phyloP scores from a whole-genome alignment of 1,140 invertebrate species.

The Drosophila albomicans region DNA sequence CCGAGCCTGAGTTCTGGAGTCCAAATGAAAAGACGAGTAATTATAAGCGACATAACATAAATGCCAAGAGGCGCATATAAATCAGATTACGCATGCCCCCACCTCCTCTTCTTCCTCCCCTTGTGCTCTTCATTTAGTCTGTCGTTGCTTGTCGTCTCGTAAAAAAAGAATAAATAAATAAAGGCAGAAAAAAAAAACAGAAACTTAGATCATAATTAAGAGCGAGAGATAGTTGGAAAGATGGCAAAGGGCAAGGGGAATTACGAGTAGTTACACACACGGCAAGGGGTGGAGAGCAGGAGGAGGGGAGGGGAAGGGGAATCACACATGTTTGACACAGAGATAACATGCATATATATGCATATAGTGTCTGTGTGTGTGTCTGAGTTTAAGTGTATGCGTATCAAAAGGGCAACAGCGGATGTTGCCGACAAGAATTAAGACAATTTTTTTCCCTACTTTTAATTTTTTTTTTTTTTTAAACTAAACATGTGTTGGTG shows the following conservation, averaged over 20 bases:
- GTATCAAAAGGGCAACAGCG: slow-evolving; percentile 37
- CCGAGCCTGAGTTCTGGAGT: not conserved
- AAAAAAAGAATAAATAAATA: slow-evolving; percentile 22
- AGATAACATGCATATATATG: slow-evolving; percentile 3
- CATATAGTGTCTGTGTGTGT: not conserved
- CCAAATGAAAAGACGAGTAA: slow-evolving; percentile 67
- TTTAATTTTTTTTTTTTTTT: slow-evolving; percentile 4
- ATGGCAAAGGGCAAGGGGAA: slow-evolving; percentile 1
- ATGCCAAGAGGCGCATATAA: slow-evolving; percentile 73
- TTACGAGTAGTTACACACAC: not conserved
- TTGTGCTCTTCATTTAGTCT: not conserved
- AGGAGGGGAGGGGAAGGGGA: not conserved
- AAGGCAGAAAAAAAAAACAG: not conserved
- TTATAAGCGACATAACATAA: slow-evolving; percentile 71
- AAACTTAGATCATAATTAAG: slow-evolving; percentile 48
- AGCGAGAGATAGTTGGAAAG: slow-evolving; percentile 37
- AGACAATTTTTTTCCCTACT: slow-evolving; percentile 17
- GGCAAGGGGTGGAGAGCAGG: too few species aligned
- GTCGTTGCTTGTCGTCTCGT: not conserved
- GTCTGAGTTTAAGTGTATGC: not conserved
- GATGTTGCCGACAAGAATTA: slow-evolving; percentile 35
- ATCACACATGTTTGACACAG: slow-evolving; percentile 47
- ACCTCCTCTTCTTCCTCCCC: too few species aligned
- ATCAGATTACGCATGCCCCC: slow-evolving; percentile 56
- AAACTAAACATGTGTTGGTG: slow-evolving; percentile 31